Conservation (phyloP, 2,888 invertebrate species). For the Seira ritae region DNA sequence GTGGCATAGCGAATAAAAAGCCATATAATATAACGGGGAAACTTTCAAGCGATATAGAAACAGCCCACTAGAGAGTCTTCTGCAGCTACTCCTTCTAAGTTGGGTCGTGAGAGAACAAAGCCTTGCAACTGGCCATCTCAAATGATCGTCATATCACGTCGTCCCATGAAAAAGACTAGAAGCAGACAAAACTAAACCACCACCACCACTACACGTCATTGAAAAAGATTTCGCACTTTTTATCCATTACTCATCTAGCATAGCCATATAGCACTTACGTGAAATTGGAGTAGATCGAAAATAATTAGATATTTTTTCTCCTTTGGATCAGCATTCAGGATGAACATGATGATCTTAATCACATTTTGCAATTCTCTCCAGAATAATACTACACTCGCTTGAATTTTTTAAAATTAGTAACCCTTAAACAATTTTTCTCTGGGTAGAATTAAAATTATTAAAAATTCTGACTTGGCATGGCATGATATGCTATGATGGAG, state of each 20-base stretch:
- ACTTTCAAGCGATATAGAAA: background rate
- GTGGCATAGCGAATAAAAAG: background rate
- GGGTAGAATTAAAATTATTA: too few relatives aligned
- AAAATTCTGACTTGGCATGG: background rate
- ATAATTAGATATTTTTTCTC: background rate
- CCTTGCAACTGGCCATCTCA: background rate
- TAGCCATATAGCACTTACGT: background rate
- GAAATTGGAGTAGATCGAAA: background rate
- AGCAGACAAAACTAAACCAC: too few relatives aligned
- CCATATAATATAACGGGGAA: background rate
- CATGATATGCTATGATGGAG: background rate
- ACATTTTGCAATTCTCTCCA: too few relatives aligned
- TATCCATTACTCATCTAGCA: background rate
- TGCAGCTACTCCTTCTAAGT: too few relatives aligned
- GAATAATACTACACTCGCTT: too few relatives aligned
- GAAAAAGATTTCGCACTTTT: conserved; percentile 2
- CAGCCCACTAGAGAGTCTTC: background rate
- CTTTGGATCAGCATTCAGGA: background rate
- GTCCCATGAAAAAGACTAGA: background rate
- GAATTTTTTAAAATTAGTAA: too few relatives aligned
- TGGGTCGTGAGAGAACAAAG: background rate
- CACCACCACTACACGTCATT: background rate
- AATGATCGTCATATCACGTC: conserved; percentile 3
- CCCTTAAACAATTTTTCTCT: too few relatives aligned
- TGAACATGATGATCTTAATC: too few relatives aligned